Conservation (phyloP, 2,797 vertebrate species). For the Xyrichtys novacula region DNA sequence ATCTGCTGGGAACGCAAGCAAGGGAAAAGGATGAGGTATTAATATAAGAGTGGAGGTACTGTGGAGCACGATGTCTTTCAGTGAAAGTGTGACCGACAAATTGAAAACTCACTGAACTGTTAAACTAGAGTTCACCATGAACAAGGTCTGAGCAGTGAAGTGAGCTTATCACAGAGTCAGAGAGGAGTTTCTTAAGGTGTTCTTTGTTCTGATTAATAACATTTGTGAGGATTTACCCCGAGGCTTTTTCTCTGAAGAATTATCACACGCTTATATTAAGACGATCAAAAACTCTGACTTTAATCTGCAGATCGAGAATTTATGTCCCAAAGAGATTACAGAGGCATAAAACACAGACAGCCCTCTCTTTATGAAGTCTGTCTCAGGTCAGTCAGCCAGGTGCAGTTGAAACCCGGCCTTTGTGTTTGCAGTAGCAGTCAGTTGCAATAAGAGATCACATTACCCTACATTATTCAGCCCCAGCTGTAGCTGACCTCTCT, state of each 20-base stretch:
- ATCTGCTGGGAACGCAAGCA: not conserved
- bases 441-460: slow-evolving; percentile 79
- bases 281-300: not conserved
- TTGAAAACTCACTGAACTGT: slow-evolving; percentile 15
- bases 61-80: not conserved
- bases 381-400: slow-evolving; percentile 62
- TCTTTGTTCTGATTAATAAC: slow-evolving; percentile 2
- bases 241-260: not conserved
- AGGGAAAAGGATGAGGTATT: not conserved
- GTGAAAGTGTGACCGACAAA: slow-evolving; percentile 1
- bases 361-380: not conserved
- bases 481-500: slow-evolving; percentile 71
- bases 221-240: not conserved
- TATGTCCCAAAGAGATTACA: slow-evolving; percentile 8
- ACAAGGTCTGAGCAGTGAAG: not conserved
- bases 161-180: not conserved
- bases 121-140: not conserved
- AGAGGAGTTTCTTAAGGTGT: not conserved
- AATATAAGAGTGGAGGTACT: not conserved
- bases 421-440: slow-evolving; percentile 78
- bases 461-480: slow-evolving; percentile 87
- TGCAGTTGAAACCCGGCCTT: slow-evolving; percentile 70
- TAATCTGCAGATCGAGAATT: too few species aligned
- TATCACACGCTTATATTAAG: not conserved
- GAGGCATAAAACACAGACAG: not conserved